Evolutionary conservation across 64 coral and sea anemone genomes (phyloP), one percentile per base, ranked within the genome.

Genomic region (Montipora foliosa): DNA sequence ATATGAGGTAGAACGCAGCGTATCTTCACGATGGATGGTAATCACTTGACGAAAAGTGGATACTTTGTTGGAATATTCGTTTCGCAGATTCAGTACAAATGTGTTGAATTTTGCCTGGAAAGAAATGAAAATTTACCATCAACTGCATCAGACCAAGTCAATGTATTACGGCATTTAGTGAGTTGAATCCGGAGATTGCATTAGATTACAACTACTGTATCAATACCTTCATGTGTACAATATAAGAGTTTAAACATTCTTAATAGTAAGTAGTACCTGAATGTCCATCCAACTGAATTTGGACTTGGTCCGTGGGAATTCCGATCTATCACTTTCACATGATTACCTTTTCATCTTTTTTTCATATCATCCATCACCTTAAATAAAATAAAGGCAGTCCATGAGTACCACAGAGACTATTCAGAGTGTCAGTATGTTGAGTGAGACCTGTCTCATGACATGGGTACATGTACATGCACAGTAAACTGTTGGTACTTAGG

Each of bases 291-390:
- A 51, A 99, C 78, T 13, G 88, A n/a, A 61, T 82, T 91, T 99
- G 76, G 96, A 99, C 14, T n/a, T 99, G 97, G 3, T 99, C 97
- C 49, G n/a, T n/a, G n/a, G 96, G 97, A 67, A 99, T n/a, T 96
- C 49, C 87, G 94, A 92, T 95, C 97, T n/a, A 99, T 85, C 81
- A 99, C 95, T 71, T 99, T 99, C 15, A 98, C 70, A 81, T 99
- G 97, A 25, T 70, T 89, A 44, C n/a, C 91, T 95, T 79, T 98
- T 98, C 97, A 98, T 98, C 57, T n/a, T n/a, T 89, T 75, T 51
- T 96, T 98, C 94, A 98, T 96, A 47, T 98, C 97, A 81, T 98
- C 97, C 74, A 93, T 98, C 14, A 98, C 97, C 97, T 98, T 76
- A n/a, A 2, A 68, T 8, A 8, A 57, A 11, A 57, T 6, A 57